phyloP scores from a whole-genome alignment of 1,140 invertebrate genomes.

The Pogonus chalceus region DNA sequence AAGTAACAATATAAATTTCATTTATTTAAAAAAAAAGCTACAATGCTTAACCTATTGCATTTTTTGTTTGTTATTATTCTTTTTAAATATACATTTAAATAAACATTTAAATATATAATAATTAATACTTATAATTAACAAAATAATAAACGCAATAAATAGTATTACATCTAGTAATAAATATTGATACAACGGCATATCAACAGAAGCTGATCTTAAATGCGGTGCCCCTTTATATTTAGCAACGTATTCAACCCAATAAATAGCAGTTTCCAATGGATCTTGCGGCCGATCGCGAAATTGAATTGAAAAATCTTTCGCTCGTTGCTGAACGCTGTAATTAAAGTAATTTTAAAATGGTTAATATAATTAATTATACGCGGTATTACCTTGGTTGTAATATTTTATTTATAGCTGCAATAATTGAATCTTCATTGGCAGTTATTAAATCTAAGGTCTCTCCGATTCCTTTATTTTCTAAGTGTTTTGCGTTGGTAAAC shows the following conservation, averaged over 20 bases:
- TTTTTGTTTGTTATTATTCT: too few relatives aligned
- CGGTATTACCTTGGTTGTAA: constrained; percentile 42
- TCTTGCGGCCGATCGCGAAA: constrained; percentile 45
- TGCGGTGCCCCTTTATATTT: constrained; percentile 44
- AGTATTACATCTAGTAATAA: constrained; percentile 50
- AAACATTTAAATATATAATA: too few relatives aligned
- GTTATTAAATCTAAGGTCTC: constrained; percentile 43
- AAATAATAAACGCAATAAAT: too few relatives aligned
- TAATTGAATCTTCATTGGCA: constrained; percentile 46
- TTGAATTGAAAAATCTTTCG: constrained; percentile 39
- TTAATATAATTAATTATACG: too few relatives aligned
- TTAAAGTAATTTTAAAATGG: too few relatives aligned
- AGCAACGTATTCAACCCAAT: constrained; percentile 53
- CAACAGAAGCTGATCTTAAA: constrained; percentile 43
- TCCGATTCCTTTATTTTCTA: constrained; percentile 49
- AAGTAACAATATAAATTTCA: too few relatives aligned
- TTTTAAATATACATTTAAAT: too few relatives aligned
- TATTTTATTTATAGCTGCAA: constrained; percentile 42
- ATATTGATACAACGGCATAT: constrained; percentile 50
- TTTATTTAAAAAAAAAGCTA: too few relatives aligned
- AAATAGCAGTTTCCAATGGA: constrained; percentile 44
- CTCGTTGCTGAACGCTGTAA: constrained; percentile 37
- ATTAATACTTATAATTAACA: too few relatives aligned
- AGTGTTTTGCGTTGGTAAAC: constrained; percentile 46
- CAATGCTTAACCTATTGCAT: too few relatives aligned